Evolutionary conservation across 2,113 vertebrate species (phyloP), one percentile per base, ranked within the genome.

Genomic region (Falcunculus frontatus): DNA sequence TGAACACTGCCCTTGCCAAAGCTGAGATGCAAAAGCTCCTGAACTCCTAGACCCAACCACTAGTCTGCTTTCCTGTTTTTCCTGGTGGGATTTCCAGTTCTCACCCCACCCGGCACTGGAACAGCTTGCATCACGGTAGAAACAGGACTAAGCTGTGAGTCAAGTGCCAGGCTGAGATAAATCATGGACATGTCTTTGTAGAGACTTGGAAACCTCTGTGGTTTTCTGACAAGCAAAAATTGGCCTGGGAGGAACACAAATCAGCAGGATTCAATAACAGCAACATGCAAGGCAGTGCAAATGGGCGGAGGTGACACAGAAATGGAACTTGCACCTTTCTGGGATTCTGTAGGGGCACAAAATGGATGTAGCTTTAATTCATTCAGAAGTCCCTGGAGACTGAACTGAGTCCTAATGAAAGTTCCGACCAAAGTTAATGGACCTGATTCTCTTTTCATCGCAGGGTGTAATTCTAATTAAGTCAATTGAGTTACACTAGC

Each of bases 361-460:
- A 94, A 93, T 60, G 72, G 77, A 81, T 78, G 85, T 37, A 52
- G 76, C 63, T 93, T 89, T 88, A 83, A 84, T 81, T 91, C 93
- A 88, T 91, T 93, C 88, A 70, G 70, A 93, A 83, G 50, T 37
- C 93, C 87, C 75, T 80, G 50, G 67, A 83, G 95, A 80, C 59
- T 42, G 63, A 91, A 93, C 68, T 93, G 92, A 93, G 84, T 84
- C 96, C 95, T 96, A 94, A 96, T 96, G 96, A 96, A 97, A 95
- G 79, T 93, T 97, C 82, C 90, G 76, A 88, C 91, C 76, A 69
- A 97, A 97, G 95, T 96, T 96, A 97, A 97, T 95, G 95, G 95
- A 93, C 87, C 92, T 90, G 76, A 86, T 97, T 96, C 79, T 84
- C 59, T 64, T 91, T 95, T 90, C 82, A 86, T 96, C 90, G 90